These are phyloP conservation scores for Enteromius anoplus DNA, from an alignment of 2,797 vertebrate species.

Conservation along the genomic window DNA sequence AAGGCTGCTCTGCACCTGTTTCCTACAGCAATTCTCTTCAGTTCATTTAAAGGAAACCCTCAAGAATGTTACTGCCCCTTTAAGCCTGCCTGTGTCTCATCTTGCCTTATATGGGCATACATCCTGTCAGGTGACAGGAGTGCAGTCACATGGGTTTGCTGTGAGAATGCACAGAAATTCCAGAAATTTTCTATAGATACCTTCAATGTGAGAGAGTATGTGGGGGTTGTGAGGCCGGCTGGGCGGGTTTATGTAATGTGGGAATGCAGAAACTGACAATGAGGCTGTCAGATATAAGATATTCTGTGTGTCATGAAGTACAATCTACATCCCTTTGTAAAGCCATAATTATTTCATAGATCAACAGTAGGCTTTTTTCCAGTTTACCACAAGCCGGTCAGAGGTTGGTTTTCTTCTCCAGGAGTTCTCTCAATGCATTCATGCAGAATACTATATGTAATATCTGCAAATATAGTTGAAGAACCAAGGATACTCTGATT, in stretches of 20 bases:
- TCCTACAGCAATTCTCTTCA: constrained; percentile 61
- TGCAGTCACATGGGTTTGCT: constrained; percentile 73
- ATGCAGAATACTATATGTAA: neutral
- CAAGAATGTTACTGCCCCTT: constrained; percentile 71
- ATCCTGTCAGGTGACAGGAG: constrained; percentile 82
- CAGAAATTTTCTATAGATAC: constrained; percentile 74
- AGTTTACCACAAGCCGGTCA: constrained; percentile 1
- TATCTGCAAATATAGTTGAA: neutral
- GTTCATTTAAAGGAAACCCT: constrained; percentile 67
- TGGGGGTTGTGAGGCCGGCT: constrained; percentile 58
- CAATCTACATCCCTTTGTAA: constrained; percentile 46
- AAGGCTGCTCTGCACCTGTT: constrained; percentile 55
- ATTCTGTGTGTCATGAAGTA: constrained; percentile 51
- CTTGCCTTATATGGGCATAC: constrained; percentile 76
- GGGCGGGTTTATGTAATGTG: constrained; percentile 75
- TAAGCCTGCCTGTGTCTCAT: constrained; percentile 78
- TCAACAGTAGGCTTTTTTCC: constrained; percentile 25
- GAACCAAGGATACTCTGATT: neutral
- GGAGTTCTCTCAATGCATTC: neutral
- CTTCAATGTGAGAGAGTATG: constrained; percentile 45
- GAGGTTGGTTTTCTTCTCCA: neutral
- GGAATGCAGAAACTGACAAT: constrained; percentile 64
- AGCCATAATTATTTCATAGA: constrained; percentile 21
- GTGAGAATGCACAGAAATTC: constrained; percentile 79
- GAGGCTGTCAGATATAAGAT: constrained; percentile 61